phyloP scores from a whole-genome alignment of 2,888 invertebrate genomes.

The Dioctria rufipes region DNA sequence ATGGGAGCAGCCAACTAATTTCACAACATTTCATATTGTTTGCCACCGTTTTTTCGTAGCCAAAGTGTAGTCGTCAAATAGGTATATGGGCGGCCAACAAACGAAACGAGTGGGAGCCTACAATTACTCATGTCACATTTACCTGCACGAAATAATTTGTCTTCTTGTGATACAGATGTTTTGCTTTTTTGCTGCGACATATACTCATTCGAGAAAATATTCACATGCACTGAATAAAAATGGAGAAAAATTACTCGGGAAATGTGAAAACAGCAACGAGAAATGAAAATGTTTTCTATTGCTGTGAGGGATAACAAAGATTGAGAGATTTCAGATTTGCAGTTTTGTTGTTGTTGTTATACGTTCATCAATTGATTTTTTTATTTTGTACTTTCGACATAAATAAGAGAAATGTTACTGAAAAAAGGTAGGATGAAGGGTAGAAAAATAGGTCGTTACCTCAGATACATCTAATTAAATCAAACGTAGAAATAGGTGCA shows the following conservation, averaged over 20 bases:
- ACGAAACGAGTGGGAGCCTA: neutral
- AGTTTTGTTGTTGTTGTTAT: too few relatives aligned
- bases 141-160: neutral
- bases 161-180: too few relatives aligned
- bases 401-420: too few relatives aligned
- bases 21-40: neutral
- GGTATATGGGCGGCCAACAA: neutral
- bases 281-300: neutral
- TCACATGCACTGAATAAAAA: neutral
- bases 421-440: too few relatives aligned
- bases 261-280: neutral
- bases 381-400: too few relatives aligned
- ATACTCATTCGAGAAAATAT: neutral
- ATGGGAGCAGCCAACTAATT: neutral
- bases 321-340: too few relatives aligned
- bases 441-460: too few relatives aligned
- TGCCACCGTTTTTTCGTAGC: neutral
- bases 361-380: too few relatives aligned
- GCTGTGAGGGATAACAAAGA: too few relatives aligned
- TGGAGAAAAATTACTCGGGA: neutral
- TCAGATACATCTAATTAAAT: too few relatives aligned
- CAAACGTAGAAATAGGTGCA: too few relatives aligned
- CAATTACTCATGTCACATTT: conserved; percentile 15
- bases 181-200: neutral
- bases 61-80: neutral